These are phyloP conservation scores for Sceloporus tristichus DNA, from an alignment of 2,113 vertebrate genomes.

Conservation along the genomic window DNA sequence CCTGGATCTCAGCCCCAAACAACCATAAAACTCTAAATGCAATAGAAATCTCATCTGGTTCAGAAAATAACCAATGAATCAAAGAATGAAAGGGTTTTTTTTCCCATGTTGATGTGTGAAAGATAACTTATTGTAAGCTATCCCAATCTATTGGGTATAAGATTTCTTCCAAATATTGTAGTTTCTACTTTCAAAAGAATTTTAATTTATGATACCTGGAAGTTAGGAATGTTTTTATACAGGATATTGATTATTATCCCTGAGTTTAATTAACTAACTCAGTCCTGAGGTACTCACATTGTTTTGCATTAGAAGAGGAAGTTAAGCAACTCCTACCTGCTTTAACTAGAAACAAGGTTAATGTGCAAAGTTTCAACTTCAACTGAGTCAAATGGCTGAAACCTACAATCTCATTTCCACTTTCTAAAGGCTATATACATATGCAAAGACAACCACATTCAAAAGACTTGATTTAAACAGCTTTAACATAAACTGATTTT, in stretches of 20 bases:
- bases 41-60: too few species aligned
- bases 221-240: background rate
- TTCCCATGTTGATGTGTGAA: too few species aligned
- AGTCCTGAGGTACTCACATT: background rate
- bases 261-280: background rate
- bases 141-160: too few species aligned
- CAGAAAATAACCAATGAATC: too few species aligned
- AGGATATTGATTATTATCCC: background rate
- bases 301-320: background rate
- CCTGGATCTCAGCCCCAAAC: too few species aligned
- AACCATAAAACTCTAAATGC: too few species aligned
- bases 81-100: too few species aligned
- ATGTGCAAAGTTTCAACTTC: background rate
- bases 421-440: conserved; percentile 14
- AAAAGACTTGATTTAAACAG: conserved; percentile 37
- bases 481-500: conserved; percentile 34
- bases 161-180: too few species aligned
- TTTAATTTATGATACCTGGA: background rate
- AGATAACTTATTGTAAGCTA: too few species aligned
- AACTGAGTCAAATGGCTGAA: background rate
- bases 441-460: background rate
- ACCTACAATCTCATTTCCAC: background rate
- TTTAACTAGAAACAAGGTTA: background rate
- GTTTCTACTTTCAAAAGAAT: too few species aligned
- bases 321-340: background rate